Conservation (phyloP, 2,113 vertebrate species). For the Hippocampus mohnikei region DNA sequence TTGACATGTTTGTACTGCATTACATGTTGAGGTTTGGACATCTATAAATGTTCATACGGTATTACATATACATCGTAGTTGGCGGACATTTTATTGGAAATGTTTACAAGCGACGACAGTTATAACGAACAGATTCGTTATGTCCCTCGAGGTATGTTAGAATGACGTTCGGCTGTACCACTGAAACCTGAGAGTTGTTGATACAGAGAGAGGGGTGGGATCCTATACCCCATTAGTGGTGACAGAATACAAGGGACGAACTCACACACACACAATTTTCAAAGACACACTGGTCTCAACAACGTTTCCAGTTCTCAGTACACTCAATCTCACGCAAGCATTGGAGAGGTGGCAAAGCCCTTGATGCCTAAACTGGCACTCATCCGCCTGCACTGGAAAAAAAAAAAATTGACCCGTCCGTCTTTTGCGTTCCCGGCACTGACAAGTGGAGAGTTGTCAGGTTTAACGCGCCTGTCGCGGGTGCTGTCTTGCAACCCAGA, state of each 20-base stretch:
- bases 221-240: constrained; percentile 14
- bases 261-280: constrained; percentile 1
- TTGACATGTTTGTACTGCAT: too few relatives aligned
- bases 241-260: constrained; percentile 2
- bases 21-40: too few relatives aligned
- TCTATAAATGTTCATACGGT: too few relatives aligned
- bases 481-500: constrained; percentile 26
- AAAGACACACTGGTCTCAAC: constrained; percentile 10
- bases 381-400: constrained; percentile 41
- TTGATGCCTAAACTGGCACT: constrained; percentile 29
- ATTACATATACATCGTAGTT: too few relatives aligned
- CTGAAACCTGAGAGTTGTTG: constrained; percentile 26
- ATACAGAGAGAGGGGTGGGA: constrained; percentile 15
- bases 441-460: constrained; percentile 45
- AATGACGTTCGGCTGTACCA: constrained; percentile 19
- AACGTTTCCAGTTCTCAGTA: constrained; percentile 31
- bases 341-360: constrained; percentile 26
- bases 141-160: too few relatives aligned
- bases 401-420: constrained; percentile 49
- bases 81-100: too few relatives aligned
- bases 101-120: too few relatives aligned
- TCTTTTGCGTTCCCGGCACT: constrained; percentile 26
- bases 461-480: constrained; percentile 18
- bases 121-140: too few relatives aligned
- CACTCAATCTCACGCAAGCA: constrained; percentile 21